A percentile compares a stretch with the other conserved stretches of the same genome.
Evolutionary conservation across 1,140 invertebrate species (phyloP).

Genomic region (Ceratitis capitata): DNA sequence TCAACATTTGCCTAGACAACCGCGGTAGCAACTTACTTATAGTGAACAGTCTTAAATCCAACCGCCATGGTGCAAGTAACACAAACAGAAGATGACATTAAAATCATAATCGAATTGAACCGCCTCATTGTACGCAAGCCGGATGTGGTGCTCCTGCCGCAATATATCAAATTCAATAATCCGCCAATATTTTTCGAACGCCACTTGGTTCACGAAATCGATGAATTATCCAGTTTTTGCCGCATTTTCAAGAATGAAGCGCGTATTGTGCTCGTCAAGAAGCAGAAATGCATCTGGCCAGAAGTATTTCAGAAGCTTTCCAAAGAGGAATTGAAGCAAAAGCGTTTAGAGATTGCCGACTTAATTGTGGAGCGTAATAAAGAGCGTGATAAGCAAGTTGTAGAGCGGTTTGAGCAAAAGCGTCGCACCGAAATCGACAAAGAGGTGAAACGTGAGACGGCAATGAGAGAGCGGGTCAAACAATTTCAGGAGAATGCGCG

Average conservation of each 20-base stretch:
- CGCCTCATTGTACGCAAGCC: constrained; percentile 60
- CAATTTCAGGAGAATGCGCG: constrained; percentile 55
- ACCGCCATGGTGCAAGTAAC: constrained; percentile 58
- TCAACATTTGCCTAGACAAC: neutral
- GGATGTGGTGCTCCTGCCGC: constrained; percentile 58
- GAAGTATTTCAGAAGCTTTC: constrained; percentile 58
- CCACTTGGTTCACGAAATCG: constrained; percentile 57
- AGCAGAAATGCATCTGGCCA: constrained; percentile 59
- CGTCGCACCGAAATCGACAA: constrained; percentile 57
- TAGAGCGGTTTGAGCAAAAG: constrained; percentile 58
- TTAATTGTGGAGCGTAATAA: constrained; percentile 60
- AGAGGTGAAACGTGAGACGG: constrained; percentile 57
- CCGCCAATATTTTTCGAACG: constrained; percentile 63
- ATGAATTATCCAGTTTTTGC: constrained; percentile 61
- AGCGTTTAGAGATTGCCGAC: constrained; percentile 59
- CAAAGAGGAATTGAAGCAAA: constrained; percentile 54
- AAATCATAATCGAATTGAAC: constrained; percentile 62
- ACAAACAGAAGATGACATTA: constrained; percentile 62
- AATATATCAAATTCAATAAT: constrained; percentile 62
- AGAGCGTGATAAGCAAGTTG: constrained; percentile 55
- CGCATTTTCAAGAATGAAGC: constrained; percentile 62
- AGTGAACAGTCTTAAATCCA: neutral
- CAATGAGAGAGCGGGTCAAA: constrained; percentile 58
- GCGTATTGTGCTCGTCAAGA: constrained; percentile 61
- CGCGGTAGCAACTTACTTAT: too few species aligned